Base-by-base conservation (phyloP, 2,888 invertebrate genomes). In the Drosophila kanekoi region DNA sequence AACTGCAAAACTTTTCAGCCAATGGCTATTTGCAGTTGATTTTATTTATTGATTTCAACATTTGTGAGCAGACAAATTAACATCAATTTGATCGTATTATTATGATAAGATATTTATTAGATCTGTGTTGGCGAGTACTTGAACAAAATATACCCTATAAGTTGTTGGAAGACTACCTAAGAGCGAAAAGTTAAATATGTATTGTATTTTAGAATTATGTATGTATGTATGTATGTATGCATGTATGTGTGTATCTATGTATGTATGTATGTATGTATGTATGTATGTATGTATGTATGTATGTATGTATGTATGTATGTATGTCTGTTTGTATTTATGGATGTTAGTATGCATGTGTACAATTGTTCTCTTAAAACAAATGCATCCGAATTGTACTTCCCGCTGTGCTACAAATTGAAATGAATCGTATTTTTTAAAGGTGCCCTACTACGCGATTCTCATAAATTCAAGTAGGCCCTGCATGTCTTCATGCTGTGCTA, bases 31-130 rank as follows among this genome's bases (percentile, higher is more conserved):
- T 68, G n/a, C 18, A 54, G 41, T 53, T 58, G 52, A 52, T 52
- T 64, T 80, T 60, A 67, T 67, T 70, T 74, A 71, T 68, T 67
- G 53, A 79, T 70, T 83, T 74, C 35, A 23, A 60, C 48, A 53
- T 41, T 67, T 76, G 62, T 78, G 78, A 83, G 78, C 77, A 64
- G 49, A 51, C 49, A 72, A 90, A 85, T 89, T 89, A 89, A 72
- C 90, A 79, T 75, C 53, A 78, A 78, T 79, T 90, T 65, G 54
- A 59, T 52, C 45, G 11, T 45, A 53, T 28, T 62, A 66, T 62
- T 60, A 60, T 16, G 60, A 77, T 44, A 23, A 35, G 20, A 60
- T 23, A 37, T 45, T 35, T 16, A 45, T 40, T 40, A 48, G 33
- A 47, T 3, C 1, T 37, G 11, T 10, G 18, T 44, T 28, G 14